Conservation (phyloP, 2,113 vertebrate species). For the Melanostigma gelatinosum region DNA sequence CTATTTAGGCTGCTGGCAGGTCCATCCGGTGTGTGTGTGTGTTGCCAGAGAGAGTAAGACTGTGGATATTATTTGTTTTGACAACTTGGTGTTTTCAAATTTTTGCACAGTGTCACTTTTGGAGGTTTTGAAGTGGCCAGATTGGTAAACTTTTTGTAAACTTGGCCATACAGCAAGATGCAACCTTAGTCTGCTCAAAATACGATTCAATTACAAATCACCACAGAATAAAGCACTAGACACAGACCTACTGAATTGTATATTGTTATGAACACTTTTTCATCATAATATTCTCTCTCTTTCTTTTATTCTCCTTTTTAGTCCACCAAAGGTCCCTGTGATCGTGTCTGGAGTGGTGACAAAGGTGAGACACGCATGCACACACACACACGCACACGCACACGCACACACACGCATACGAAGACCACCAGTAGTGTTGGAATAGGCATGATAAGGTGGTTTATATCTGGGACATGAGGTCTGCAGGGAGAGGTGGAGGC, state of each 20-base stretch:
- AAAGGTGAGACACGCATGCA: constrained; percentile 86
- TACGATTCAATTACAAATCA: background rate
- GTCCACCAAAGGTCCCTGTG: constrained; percentile 90
- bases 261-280: constrained; percentile 9
- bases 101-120: constrained; percentile 22
- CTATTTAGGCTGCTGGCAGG: constrained; percentile 76
- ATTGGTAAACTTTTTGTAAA: constrained; percentile 15
- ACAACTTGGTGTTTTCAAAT: constrained; percentile 45
- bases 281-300: background rate
- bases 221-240: background rate
- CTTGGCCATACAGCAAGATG: background rate
- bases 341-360: constrained; percentile 96
- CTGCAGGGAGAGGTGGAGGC: constrained; percentile 29
- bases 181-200: background rate
- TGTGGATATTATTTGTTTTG: constrained; percentile 49
- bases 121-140: constrained; percentile 1
- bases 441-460: constrained; percentile 28
- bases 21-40: constrained; percentile 46
- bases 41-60: constrained; percentile 21
- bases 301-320: constrained; percentile 72
- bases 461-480: constrained; percentile 52
- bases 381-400: constrained; percentile 14
- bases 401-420: background rate
- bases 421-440: constrained; percentile 25
- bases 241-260: background rate